Evolutionary conservation across 2,888 invertebrate genomes (phyloP).

Genomic region (Papilio elwesi): DNA sequence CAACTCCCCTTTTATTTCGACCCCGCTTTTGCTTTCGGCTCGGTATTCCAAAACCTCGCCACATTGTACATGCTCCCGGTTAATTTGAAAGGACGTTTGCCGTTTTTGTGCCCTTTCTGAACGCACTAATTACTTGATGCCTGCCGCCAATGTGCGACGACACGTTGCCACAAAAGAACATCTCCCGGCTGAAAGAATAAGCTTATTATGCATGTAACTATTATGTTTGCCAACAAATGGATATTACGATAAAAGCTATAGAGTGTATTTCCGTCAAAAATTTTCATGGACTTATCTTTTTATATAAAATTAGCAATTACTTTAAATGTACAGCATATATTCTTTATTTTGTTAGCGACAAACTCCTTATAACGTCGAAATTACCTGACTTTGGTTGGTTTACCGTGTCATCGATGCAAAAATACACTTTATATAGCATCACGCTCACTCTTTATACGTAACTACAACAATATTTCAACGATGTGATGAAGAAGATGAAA

Average conservation of each 20-base stretch:
- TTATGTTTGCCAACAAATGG: slow-evolving; percentile 3
- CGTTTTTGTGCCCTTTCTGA: slow-evolving; percentile 38
- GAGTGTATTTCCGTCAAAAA: no score
- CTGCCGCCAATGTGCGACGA: slow-evolving; percentile 35
- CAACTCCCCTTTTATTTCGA: slow-evolving; percentile 47
- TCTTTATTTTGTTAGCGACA: no score
- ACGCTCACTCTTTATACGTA: no score
- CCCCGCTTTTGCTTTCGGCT: slow-evolving; percentile 47
- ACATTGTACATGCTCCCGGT: slow-evolving; percentile 39
- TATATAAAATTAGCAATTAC: no score
- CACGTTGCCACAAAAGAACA: slow-evolving; percentile 28
- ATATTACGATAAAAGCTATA: neutral
- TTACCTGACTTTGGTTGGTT: no score
- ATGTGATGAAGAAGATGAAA: no score
- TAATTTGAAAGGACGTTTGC: slow-evolving; percentile 40
- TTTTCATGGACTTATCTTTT: no score
- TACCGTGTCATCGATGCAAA: no score
- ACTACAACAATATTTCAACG: no score
- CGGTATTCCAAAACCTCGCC: slow-evolving; percentile 39
- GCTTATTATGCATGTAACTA: slow-evolving; percentile 7
- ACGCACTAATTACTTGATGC: slow-evolving; percentile 40
- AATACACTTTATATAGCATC: no score
- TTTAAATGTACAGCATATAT: no score
- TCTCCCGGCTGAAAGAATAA: slow-evolving; percentile 16
- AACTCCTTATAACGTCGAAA: no score